Evolutionary conservation across 1,140 invertebrate genomes (phyloP).

Genomic region (Neodiprion fabricii): DNA sequence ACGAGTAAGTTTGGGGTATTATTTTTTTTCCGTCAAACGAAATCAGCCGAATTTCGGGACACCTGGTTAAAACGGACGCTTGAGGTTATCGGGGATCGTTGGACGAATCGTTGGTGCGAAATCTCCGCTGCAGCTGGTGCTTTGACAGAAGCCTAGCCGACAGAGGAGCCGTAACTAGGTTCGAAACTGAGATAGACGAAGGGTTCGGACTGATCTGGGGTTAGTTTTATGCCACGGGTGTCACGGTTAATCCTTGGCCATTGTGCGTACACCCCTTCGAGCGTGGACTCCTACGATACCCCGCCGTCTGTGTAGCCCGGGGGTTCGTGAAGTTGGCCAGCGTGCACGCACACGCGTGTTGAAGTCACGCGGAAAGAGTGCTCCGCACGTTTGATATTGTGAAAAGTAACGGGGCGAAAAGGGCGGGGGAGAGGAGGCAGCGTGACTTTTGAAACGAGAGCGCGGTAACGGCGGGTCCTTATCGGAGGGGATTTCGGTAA

Average conservation of each 20-base stretch:
- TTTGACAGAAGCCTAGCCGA: neutral
- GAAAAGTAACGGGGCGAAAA: too few relatives aligned
- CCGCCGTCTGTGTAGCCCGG: neutral
- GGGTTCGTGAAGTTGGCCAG: neutral
- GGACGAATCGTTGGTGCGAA: neutral
- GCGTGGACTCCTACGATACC: neutral
- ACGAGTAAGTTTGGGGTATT: too few relatives aligned
- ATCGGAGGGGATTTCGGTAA: slow-evolving; percentile 6
- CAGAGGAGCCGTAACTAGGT: neutral
- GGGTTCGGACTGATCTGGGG: neutral
- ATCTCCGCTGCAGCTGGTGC: slow-evolving; percentile 1
- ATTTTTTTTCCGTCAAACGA: too few relatives aligned
- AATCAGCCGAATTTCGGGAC: too few relatives aligned
- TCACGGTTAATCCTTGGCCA: neutral
- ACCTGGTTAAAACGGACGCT: too few relatives aligned
- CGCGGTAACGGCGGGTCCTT: neutral
- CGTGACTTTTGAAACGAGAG: neutral
- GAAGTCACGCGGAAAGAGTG: too few relatives aligned
- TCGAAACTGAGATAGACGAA: neutral
- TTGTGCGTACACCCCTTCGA: neutral
- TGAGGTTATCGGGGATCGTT: too few relatives aligned
- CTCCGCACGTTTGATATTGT: too few relatives aligned
- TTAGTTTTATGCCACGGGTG: slow-evolving; percentile 5
- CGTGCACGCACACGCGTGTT: neutral
- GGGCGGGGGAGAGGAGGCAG: neutral